phyloP scores from a whole-genome alignment of 2,888 invertebrate genomes.

The Drosophila sordidula region DNA sequence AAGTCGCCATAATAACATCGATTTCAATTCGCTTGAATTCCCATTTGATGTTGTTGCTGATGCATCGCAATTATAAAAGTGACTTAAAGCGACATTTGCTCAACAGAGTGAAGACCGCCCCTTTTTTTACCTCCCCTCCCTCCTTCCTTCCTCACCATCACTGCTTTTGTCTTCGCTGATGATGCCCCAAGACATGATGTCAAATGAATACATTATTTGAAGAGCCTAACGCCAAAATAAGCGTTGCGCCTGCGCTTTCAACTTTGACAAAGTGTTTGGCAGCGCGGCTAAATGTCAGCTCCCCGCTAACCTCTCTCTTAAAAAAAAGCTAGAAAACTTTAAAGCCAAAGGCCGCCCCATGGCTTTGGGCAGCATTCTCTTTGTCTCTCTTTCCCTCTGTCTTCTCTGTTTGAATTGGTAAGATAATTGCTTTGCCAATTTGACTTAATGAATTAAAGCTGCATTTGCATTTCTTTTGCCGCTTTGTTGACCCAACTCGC shows the following conservation, averaged over 20 bases:
- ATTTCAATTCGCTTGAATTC: slow-evolving; percentile 10
- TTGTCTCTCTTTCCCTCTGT: slow-evolving; percentile 8
- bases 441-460: slow-evolving; percentile 64
- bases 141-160: background rate
- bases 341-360: slow-evolving; percentile 62
- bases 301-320: background rate
- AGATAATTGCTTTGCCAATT: slow-evolving; percentile 71
- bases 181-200: slow-evolving; percentile 27
- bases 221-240: slow-evolving; percentile 39
- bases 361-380: slow-evolving; percentile 19
- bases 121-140: background rate
- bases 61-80: slow-evolving; percentile 61
- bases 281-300: slow-evolving; percentile 59
- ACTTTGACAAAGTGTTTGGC: slow-evolving; percentile 66
- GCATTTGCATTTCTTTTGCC: slow-evolving; percentile 49
- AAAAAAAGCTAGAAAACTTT: slow-evolving; percentile 33
- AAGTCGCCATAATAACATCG: background rate
- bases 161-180: background rate
- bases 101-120: slow-evolving; percentile 26
- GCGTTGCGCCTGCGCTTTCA: slow-evolving; percentile 56
- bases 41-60: slow-evolving; percentile 42
- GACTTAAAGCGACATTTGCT: slow-evolving; percentile 54
- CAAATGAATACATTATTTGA: slow-evolving; percentile 46
- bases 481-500: slow-evolving; percentile 60
- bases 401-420: slow-evolving; percentile 33